phyloP scores from a whole-genome alignment of 2,888 invertebrate genomes.

The Acanthosepion esculentum region DNA sequence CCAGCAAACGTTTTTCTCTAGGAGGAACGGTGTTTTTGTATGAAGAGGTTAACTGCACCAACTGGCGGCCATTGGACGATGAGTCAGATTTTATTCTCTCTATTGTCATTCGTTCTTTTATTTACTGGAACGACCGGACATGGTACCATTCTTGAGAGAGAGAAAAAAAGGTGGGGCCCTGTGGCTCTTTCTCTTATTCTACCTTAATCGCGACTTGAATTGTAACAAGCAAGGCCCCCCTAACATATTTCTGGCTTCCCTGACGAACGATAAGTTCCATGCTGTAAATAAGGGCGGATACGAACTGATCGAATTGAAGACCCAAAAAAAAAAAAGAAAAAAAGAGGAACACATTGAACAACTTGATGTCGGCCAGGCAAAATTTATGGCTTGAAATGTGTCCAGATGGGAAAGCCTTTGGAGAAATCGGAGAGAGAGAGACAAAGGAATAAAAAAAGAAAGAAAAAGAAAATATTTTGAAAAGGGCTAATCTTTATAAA shows the following conservation, averaged over 20 bases:
- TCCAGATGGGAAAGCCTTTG: no score
- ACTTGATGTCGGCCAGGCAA: no score
- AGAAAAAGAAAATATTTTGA: no score
- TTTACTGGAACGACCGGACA: not conserved
- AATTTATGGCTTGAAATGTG: no score
- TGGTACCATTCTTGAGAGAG: not conserved
- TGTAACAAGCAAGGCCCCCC: not conserved
- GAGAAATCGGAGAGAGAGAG: no score
- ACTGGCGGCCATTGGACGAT: not conserved
- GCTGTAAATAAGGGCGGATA: not conserved
- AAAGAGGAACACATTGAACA: not conserved
- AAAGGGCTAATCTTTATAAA: no score
- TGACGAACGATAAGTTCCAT: not conserved
- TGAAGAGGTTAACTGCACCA: not conserved
- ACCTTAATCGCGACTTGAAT: not conserved
- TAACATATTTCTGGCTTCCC: not conserved
- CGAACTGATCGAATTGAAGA: not conserved
- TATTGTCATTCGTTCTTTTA: conserved; percentile 4
- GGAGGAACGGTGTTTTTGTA: not conserved
- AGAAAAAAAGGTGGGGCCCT: not conserved
- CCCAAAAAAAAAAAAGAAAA: not conserved
- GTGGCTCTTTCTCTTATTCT: not conserved
- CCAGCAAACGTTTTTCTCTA: no score
- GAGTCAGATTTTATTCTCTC: not conserved
- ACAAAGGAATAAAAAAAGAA: no score